Evolutionary conservation across 2,797 vertebrate genomes (phyloP).

Genomic region (Myiotriccus ornatus): DNA sequence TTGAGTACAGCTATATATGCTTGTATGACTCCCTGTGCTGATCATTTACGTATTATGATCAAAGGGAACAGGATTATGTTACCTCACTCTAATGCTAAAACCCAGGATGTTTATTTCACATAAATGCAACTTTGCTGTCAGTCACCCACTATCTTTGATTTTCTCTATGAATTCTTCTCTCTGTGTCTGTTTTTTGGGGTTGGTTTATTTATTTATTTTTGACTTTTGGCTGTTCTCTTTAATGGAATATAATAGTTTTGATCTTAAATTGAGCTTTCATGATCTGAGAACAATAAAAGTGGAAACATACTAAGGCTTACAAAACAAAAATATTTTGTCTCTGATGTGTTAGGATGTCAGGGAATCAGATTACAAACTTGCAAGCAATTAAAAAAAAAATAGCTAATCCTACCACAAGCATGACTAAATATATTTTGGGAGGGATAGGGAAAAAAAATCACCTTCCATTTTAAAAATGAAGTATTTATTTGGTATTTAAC

Average conservation of each 20-base stretch:
- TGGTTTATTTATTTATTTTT: background rate
- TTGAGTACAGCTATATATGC: background rate
- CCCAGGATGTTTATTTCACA: background rate
- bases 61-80: background rate
- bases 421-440: background rate
- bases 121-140: background rate
- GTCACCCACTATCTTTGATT: background rate
- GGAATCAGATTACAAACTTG: background rate
- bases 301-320: background rate
- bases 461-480: background rate
- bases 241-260: constrained; percentile 7
- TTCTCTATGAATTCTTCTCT: background rate
- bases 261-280: background rate
- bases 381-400: background rate
- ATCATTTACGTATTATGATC: background rate
- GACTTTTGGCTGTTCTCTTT: constrained; percentile 4
- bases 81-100: background rate
- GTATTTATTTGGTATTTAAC: background rate
- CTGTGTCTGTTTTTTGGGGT: background rate
- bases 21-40: background rate
- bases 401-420: background rate
- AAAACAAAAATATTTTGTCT: background rate
- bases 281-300: background rate
- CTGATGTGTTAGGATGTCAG: background rate
- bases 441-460: background rate